Evolutionary conservation across 2,888 invertebrate genomes (phyloP).

Genomic region (Synanthedon tipuliformis): DNA sequence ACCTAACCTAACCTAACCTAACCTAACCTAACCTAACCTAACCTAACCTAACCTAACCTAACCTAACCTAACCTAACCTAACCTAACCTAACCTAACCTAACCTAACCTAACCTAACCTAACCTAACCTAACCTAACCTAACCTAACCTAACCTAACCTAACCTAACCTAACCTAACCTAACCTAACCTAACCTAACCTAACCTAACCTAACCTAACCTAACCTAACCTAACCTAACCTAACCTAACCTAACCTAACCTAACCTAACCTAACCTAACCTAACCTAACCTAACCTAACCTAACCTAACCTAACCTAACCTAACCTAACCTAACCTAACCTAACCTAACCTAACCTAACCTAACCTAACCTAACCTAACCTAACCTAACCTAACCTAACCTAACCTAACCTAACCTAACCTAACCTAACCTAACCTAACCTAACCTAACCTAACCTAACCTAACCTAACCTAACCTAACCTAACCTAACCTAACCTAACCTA

Average conservation of each 20-base stretch:
- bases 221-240: conserved; percentile 2
- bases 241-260: conserved; percentile 2
- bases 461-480: conserved; percentile 2
- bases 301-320: conserved; percentile 2
- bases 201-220: conserved; percentile 2
- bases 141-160: conserved; percentile 2
- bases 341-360: conserved; percentile 2
- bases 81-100: conserved; percentile 1
- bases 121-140: conserved; percentile 2
- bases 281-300: conserved; percentile 2
- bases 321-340: conserved; percentile 2
- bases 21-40: conserved; percentile 2
- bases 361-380: conserved; percentile 2
- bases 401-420: conserved; percentile 2
- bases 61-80: conserved; percentile 2
- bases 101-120: conserved; percentile 2
- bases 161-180: conserved; percentile 2
- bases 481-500: conserved; percentile 2
- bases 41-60: conserved; percentile 2
- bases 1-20: conserved; percentile 2
- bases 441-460: conserved; percentile 2
- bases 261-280: conserved; percentile 2
- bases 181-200: conserved; percentile 2
- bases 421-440: conserved; percentile 2
- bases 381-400: conserved; percentile 2